Evolutionary conservation across 23 tunicate genomes (phyloP).

Genomic region (Trididemnum miniatum): DNA sequence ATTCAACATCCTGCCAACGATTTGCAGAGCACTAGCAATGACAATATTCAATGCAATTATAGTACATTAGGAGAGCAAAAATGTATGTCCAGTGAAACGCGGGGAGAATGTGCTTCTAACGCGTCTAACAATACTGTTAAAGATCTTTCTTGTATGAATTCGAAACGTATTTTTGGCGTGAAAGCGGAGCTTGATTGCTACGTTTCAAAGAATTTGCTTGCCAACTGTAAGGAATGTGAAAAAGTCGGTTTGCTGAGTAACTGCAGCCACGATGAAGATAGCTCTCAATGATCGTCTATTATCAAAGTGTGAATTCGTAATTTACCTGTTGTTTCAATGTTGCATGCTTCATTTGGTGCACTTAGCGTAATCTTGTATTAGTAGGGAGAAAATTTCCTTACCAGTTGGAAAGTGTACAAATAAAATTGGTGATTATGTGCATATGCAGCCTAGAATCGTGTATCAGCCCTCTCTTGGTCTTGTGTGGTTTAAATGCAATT

Average conservation of each 20-base stretch:
- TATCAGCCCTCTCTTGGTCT: too few species aligned
- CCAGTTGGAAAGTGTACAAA: too few species aligned
- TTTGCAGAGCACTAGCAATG: neutral
- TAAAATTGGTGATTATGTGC: too few species aligned
- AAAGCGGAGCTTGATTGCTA: neutral
- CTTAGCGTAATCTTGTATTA: too few species aligned
- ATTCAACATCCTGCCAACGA: conserved; percentile 59
- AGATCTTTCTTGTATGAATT: neutral
- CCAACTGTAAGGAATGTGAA: neutral
- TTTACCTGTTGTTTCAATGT: too few species aligned
- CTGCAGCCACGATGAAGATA: neutral
- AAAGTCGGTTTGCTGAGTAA: neutral
- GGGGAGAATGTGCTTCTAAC: neutral
- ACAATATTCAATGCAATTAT: conserved; percentile 6
- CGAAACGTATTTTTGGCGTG: neutral
- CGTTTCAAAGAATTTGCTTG: neutral
- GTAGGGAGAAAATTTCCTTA: too few species aligned
- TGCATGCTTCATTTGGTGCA: too few species aligned
- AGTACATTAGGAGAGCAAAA: neutral
- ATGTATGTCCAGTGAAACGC: neutral
- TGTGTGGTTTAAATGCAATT: too few species aligned
- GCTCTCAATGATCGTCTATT: neutral
- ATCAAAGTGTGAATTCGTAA: too few species aligned
- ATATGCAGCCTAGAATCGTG: too few species aligned
- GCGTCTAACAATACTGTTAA: neutral